phyloP scores from a whole-genome alignment of 2,888 invertebrate species.

The Antitype chi region DNA sequence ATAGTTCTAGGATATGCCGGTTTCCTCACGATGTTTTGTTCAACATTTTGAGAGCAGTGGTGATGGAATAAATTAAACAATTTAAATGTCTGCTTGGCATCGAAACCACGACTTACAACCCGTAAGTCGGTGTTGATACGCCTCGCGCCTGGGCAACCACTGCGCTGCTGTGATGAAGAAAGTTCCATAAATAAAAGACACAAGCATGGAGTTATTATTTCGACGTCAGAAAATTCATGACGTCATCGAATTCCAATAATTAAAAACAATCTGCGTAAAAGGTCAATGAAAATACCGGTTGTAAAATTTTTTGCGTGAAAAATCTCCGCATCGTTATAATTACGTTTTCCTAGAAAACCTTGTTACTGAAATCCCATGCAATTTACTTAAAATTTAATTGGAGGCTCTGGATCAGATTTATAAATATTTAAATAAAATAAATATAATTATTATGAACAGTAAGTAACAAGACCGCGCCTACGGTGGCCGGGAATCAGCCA shows the following conservation, averaged over 20 bases:
- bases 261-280: conserved; percentile 40
- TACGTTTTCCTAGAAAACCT: conserved; percentile 18
- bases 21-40: too few relatives aligned
- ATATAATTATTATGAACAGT: not conserved
- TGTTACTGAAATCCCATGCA: conserved; percentile 13
- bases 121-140: too few relatives aligned
- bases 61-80: too few relatives aligned
- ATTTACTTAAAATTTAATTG: conserved; percentile 20
- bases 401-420: not conserved
- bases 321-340: conserved; percentile 38
- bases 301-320: conserved; percentile 20
- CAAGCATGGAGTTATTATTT: not conserved
- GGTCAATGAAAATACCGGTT: conserved; percentile 22
- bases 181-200: not conserved
- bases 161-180: not conserved
- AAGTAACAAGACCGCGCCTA: too few relatives aligned
- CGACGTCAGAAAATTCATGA: conserved; percentile 10
- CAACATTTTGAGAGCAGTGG: too few relatives aligned
- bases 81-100: too few relatives aligned
- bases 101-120: too few relatives aligned
- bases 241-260: conserved; percentile 18
- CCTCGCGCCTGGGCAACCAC: too few relatives aligned
- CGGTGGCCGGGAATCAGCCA: too few relatives aligned
- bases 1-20: too few relatives aligned
- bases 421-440: not conserved